Evolutionary conservation across 2,113 vertebrate genomes (phyloP), one percentile per base, ranked within the genome.

Genomic region (Chlamydotis undulata): DNA sequence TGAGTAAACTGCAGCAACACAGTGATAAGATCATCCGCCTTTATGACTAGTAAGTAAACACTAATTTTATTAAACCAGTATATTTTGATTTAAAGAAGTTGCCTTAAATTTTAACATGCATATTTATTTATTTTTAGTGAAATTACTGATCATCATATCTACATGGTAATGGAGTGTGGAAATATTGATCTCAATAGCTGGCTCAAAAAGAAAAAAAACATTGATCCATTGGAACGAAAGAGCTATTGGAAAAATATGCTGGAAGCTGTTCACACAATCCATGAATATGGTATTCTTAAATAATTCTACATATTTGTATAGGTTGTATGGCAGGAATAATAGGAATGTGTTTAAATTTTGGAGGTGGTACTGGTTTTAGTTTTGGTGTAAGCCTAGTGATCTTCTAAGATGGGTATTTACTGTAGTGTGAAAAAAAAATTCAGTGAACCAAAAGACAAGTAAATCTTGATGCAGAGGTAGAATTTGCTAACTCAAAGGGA

Each of bases 231-330:
- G 97, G 99, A 99, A 93, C 98, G 99, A 50, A 99, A 99, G 96
- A 99, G 99, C 91, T 99, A 99, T 96, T 99, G 99, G 99, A 99
- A 99, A 98, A 99, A 99, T 90, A 99, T 99, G 99, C 97, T 99
- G 96, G 99, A 99, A 96, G 99, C 99, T 33, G 99, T 99, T 94
- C 97, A 99, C 41, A 99, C 99, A 83, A 99, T 99, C 92, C 99
- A 99, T 92, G 98, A 99, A 96, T 98, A 99, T 60, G 99, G 99
- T 99, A 96, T 68, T 89, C 49, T 87, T 87, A 94, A 88, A 63
- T 93, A 83, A 83, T 89, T 96, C 29, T 94, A 49, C 49, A 23
- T 49, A 63, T 93, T 90, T 78, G 29, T 92, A 7, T 63, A 43
- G 80, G 45, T 33, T 61, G 18, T 52, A 24, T 50, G 35, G 17